A percentile compares a stretch with the other conserved stretches of the same genome.
phyloP scores from a whole-genome alignment of 2,797 vertebrate genomes.

The Sebastes vulpes region DNA sequence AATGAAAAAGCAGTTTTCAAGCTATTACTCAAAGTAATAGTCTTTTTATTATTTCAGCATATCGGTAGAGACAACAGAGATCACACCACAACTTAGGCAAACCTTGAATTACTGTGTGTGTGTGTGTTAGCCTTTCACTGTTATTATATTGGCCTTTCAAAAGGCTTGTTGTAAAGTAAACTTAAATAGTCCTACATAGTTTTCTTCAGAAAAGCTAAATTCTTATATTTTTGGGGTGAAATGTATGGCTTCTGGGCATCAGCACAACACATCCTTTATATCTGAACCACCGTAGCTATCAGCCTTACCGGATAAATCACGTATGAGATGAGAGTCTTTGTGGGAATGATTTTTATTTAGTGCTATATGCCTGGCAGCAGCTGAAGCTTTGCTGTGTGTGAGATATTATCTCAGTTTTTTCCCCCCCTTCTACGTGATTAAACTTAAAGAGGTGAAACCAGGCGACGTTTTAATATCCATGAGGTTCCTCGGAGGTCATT shows the following conservation, averaged over 20 bases:
- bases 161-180: not conserved
- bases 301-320: not conserved
- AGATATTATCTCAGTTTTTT: slow-evolving; percentile 55
- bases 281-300: not conserved
- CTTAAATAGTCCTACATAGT: not conserved
- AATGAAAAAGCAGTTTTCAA: not conserved
- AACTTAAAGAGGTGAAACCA: slow-evolving; percentile 53
- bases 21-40: not conserved
- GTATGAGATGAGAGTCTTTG: slow-evolving; percentile 4
- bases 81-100: not conserved
- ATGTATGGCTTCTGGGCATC: not conserved
- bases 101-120: not conserved
- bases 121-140: not conserved
- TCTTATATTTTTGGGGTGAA: not conserved
- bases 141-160: not conserved
- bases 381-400: not conserved
- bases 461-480: slow-evolving; percentile 64
- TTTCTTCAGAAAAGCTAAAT: not conserved
- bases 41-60: slow-evolving; percentile 1
- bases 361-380: not conserved
- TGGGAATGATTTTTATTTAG: slow-evolving; percentile 35
- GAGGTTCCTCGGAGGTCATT: slow-evolving; percentile 43
- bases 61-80: not conserved
- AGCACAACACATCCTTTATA: not conserved
- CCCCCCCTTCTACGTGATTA: slow-evolving; percentile 52